These are phyloP conservation scores for Zosterops japonicus DNA, from an alignment of 2,113 vertebrate genomes.

Conservation along the genomic window DNA sequence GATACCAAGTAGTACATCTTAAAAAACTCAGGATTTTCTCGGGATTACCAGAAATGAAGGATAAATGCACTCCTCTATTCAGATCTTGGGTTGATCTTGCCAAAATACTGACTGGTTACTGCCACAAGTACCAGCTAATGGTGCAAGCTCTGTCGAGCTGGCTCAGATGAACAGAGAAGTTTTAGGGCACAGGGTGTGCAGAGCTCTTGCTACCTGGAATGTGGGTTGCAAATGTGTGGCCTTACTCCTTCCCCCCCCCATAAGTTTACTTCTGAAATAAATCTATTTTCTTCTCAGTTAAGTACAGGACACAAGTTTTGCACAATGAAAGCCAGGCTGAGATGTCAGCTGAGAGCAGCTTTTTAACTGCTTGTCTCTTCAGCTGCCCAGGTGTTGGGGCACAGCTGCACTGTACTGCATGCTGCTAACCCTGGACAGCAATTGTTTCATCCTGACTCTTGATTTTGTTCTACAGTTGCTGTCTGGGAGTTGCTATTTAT, in stretches of 20 bases:
- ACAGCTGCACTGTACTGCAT: not conserved
- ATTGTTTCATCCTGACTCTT: not conserved
- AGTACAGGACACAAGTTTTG: not conserved
- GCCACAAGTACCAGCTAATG: not conserved
- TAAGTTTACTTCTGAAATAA: not conserved
- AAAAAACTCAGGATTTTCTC: not conserved
- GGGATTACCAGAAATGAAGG: not conserved
- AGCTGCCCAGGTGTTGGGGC: not conserved
- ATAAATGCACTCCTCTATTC: not conserved
- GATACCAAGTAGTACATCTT: not conserved
- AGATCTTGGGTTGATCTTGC: not conserved
- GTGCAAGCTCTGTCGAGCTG: rapidly evolving
- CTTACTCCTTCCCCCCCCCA: rapidly evolving
- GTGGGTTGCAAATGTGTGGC: not conserved
- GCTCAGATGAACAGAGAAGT: not conserved
- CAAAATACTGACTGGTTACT: not conserved
- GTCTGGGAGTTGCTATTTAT: not conserved
- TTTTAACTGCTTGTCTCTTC: not conserved
- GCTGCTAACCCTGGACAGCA: not conserved
- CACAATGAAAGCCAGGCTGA: not conserved
- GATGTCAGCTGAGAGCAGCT: not conserved
- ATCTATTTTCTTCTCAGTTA: not conserved
- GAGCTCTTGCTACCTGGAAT: not conserved
- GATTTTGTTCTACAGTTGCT: not conserved
- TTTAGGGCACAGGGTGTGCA: not conserved